A percentile compares a stretch with the other conserved stretches of the same genome.
phyloP scores from a whole-genome alignment of 1,140 invertebrate genomes.

The Diachasma alloeum region DNA sequence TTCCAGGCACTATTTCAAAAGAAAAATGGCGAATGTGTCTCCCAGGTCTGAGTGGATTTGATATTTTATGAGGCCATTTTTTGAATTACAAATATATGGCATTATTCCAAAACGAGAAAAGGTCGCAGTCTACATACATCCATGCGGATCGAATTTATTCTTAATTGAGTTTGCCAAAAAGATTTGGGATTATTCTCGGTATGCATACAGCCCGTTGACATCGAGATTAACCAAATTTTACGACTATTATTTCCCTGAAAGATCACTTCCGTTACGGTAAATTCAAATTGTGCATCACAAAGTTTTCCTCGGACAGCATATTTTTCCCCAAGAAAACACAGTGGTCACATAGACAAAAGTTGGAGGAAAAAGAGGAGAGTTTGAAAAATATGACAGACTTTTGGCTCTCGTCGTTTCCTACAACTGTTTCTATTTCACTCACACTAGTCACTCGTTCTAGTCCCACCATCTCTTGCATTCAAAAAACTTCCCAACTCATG shows the following conservation, averaged over 20 bases:
- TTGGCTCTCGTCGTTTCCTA: background rate
- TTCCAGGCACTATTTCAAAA: too few species aligned
- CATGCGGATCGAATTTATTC: background rate
- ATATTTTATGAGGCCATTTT: background rate
- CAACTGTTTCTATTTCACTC: background rate
- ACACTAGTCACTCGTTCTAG: background rate
- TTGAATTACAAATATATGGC: background rate
- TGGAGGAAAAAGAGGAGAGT: background rate
- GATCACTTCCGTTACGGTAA: background rate
- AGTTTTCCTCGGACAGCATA: background rate
- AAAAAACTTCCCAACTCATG: background rate
- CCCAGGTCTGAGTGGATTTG: background rate
- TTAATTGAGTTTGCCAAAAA: conserved; percentile 9
- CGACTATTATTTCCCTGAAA: background rate
- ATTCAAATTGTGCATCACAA: background rate
- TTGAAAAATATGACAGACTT: conserved; percentile 17
- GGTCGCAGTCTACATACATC: background rate
- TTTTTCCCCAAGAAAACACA: background rate
- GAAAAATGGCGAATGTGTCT: background rate
- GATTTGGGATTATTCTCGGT: background rate
- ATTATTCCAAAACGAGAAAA: background rate
- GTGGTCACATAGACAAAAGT: background rate
- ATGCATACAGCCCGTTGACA: background rate
- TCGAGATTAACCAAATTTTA: conserved; percentile 21
- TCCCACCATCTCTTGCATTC: background rate